Evolutionary conservation across 2,113 vertebrate genomes (phyloP).

Genomic region (Dunckerocampus dactyliophorus): DNA sequence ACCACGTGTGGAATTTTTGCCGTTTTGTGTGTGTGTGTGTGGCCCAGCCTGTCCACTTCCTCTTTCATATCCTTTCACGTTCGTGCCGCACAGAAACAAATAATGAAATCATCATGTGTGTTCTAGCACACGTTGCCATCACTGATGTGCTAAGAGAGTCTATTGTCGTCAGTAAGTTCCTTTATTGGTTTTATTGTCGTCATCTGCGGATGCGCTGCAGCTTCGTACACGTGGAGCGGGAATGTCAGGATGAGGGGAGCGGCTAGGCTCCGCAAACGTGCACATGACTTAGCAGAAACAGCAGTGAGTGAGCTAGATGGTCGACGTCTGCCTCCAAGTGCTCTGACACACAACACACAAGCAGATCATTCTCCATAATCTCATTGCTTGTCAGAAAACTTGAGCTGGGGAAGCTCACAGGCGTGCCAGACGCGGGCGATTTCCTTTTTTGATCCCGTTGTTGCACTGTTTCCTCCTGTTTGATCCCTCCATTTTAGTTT

Average conservation of each 20-base stretch:
- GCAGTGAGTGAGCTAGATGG: not conserved
- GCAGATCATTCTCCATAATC: slow-evolving; percentile 18
- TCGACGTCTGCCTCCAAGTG: slow-evolving; percentile 3
- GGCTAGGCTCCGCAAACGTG: slow-evolving; percentile 19
- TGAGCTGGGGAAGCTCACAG: not conserved
- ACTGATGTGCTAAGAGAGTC: slow-evolving; percentile 1
- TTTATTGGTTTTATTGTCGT: not conserved
- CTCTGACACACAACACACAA: slow-evolving; percentile 14
- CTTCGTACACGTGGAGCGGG: slow-evolving; percentile 12
- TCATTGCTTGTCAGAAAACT: slow-evolving; percentile 22
- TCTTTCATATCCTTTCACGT: slow-evolving; percentile 29
- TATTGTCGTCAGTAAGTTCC: no score
- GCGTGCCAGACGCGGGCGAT: not conserved
- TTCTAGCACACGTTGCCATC: slow-evolving; percentile 27
- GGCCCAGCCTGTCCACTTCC: slow-evolving; percentile 26
- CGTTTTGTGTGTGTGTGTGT: not conserved
- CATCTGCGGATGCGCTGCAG: slow-evolving; percentile 44
- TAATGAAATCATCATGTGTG: slow-evolving; percentile 39
- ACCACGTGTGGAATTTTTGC: slow-evolving; percentile 23
- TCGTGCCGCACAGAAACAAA: slow-evolving; percentile 25
- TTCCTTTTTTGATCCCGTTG: slow-evolving; percentile 13
- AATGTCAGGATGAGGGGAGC: slow-evolving; percentile 22
- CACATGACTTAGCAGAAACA: slow-evolving; percentile 18
- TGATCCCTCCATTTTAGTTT: slow-evolving; percentile 5
- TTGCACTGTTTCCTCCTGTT: slow-evolving; percentile 1